phyloP scores from a whole-genome alignment of 2,113 vertebrate species.

The Mohoua ochrocephala region DNA sequence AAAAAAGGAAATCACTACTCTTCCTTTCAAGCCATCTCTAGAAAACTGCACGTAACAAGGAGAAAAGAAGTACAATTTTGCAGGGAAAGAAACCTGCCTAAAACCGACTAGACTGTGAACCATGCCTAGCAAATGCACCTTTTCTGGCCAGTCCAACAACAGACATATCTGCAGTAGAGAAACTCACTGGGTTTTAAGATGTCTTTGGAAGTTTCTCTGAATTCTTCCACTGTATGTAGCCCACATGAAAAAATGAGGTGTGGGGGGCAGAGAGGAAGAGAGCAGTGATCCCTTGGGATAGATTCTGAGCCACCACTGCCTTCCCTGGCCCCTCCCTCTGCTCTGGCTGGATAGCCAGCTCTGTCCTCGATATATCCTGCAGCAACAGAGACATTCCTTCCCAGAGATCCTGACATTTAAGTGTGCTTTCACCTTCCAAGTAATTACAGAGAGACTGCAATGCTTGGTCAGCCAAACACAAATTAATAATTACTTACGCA shows the following conservation, averaged over 20 bases:
- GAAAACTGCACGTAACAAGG: background rate
- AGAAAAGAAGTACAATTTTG: background rate
- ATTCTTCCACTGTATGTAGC: background rate
- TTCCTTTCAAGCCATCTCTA: background rate
- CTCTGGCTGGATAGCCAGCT: background rate
- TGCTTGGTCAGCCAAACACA: background rate
- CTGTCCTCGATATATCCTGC: rapidly evolving
- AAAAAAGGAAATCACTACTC: background rate
- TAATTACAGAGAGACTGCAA: background rate
- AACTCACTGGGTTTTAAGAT: background rate
- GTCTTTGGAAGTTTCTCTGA: background rate
- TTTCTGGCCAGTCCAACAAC: background rate
- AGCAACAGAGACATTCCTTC: background rate
- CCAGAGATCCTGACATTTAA: background rate
- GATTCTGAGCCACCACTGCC: background rate
- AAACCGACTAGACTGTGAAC: background rate
- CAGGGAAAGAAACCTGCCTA: background rate
- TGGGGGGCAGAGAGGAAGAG: background rate
- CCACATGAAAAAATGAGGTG: background rate
- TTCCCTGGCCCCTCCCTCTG: background rate
- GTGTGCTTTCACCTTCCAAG: background rate
- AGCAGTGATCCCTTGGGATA: background rate
- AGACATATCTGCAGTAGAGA: background rate
- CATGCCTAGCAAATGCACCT: background rate
- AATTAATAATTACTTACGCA: background rate